A percentile compares a stretch with the other conserved stretches of the same genome.
These are phyloP conservation scores for Hemicrepidius hirtus DNA, from an alignment of 2,888 invertebrate species.

Conservation along the genomic window DNA sequence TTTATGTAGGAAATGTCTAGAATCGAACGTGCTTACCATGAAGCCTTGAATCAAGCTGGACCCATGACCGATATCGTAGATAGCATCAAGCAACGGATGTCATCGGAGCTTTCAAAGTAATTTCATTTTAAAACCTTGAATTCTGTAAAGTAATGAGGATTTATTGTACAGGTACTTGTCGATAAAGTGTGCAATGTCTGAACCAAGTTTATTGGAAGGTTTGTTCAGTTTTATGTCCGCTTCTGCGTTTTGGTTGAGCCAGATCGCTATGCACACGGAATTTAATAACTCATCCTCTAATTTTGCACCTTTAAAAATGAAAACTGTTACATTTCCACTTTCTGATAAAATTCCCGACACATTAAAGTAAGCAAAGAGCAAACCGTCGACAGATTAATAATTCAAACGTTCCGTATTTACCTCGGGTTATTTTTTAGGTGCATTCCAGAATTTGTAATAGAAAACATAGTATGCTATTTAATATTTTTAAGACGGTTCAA, in stretches of 20 bases:
- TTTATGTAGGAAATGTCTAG: constrained; percentile 77
- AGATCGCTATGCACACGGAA: constrained; percentile 80
- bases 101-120: constrained; percentile 80
- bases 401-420: too few species aligned
- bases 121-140: not conserved
- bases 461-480: constrained; percentile 89
- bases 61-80: constrained; percentile 74
- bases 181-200: constrained; percentile 84
- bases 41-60: constrained; percentile 75
- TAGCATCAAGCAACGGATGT: constrained; percentile 77
- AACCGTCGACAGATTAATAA: too few species aligned
- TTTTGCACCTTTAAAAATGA: constrained; percentile 78
- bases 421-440: constrained; percentile 76
- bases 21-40: constrained; percentile 83
- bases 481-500: constrained; percentile 83
- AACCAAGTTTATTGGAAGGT: constrained; percentile 82
- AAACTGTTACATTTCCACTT: constrained; percentile 79
- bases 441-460: constrained; percentile 92
- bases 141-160: too few species aligned
- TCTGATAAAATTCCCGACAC: constrained; percentile 79
- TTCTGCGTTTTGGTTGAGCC: constrained; percentile 89
- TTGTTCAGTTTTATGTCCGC: constrained; percentile 86
- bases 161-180: constrained; percentile 85
- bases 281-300: constrained; percentile 66
- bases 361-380: constrained; percentile 74